phyloP scores from a whole-genome alignment of 2,113 vertebrate genomes.

The Hippocampus zosterae region DNA sequence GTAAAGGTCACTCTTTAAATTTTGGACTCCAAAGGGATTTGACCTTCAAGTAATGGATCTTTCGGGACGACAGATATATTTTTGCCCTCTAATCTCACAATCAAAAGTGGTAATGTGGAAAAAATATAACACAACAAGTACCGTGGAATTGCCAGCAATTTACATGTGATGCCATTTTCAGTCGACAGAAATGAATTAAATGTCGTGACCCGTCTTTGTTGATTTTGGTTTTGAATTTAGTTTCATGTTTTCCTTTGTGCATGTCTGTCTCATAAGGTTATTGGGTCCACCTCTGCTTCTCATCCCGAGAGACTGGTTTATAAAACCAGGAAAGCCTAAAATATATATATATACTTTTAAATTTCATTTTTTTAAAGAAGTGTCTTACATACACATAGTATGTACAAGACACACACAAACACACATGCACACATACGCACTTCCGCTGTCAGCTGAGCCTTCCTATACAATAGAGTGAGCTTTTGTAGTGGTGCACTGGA shows the following conservation, averaged over 20 bases:
- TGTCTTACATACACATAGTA: no score
- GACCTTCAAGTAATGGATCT: neutral
- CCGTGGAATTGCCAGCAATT: neutral
- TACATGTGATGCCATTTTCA: neutral
- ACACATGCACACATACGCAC: neutral
- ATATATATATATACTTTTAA: no score
- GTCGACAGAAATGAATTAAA: neutral
- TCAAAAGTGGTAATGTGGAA: neutral
- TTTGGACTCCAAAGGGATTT: neutral
- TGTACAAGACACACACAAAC: neutral
- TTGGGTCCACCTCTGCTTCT: no score
- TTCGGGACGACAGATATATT: neutral
- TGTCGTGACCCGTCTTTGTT: no score
- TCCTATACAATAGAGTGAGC: slow-evolving; percentile 40
- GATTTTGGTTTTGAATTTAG: no score
- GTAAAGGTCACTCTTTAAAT: neutral
- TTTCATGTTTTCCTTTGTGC: no score
- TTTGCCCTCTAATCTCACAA: neutral
- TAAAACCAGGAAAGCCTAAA: no score
- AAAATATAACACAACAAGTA: neutral
- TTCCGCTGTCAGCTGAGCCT: slow-evolving; percentile 51
- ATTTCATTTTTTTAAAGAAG: no score
- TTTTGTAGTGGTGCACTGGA: slow-evolving; percentile 50
- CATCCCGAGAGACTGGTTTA: no score
- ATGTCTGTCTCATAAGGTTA: no score